A percentile compares a stretch with the other conserved stretches of the same genome.
phyloP scores from a whole-genome alignment of 2,797 vertebrate species.

The Simalia tracyae region DNA sequence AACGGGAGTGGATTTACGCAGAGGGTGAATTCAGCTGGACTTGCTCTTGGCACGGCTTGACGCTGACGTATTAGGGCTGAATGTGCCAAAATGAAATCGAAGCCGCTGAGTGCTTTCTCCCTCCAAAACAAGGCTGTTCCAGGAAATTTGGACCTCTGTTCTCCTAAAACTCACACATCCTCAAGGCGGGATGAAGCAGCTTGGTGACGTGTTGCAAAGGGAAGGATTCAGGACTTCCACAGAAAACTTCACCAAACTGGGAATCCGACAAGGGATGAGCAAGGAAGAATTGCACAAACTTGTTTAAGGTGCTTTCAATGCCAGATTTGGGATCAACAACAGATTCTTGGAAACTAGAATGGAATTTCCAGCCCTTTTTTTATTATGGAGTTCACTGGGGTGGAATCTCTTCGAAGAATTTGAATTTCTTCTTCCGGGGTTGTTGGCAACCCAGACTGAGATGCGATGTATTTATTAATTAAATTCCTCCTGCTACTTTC shows the following conservation, averaged over 20 bases:
- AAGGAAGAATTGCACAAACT: background rate
- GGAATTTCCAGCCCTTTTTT: background rate
- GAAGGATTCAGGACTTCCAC: background rate
- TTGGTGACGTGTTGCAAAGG: background rate
- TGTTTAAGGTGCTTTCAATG: background rate
- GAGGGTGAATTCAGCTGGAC: background rate
- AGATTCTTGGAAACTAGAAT: background rate
- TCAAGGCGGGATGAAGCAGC: background rate
- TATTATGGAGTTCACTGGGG: background rate
- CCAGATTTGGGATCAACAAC: background rate
- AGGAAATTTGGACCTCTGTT: background rate
- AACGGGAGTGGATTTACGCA: background rate
- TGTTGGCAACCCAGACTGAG: background rate
- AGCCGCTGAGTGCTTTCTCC: background rate
- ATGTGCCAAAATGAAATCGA: background rate
- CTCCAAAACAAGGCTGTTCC: background rate
- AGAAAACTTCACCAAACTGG: background rate
- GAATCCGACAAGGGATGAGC: background rate
- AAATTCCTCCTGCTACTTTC: no score
- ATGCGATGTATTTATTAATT: background rate
- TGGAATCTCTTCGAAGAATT: background rate
- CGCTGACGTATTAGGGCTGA: background rate
- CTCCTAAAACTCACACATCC: background rate
- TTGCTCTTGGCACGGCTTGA: background rate
- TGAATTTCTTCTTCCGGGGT: background rate